Conservation (phyloP, 2,113 vertebrate genomes). For the Haemorhous mexicanus region DNA sequence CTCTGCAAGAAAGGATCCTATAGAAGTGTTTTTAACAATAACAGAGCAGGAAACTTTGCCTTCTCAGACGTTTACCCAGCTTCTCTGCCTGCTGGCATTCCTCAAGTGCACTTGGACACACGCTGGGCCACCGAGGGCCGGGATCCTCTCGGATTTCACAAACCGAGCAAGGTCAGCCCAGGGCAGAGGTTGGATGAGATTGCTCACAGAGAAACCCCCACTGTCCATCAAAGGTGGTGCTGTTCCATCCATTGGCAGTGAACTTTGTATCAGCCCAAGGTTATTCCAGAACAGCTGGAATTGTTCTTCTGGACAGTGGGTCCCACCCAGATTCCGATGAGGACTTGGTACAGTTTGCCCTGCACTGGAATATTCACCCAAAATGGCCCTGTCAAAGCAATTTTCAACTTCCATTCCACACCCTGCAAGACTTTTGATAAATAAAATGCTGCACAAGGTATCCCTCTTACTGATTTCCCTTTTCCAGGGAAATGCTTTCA, state of each 20-base stretch:
- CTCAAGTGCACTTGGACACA: conserved; percentile 17
- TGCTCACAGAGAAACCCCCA: neutral
- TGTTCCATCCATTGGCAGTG: neutral
- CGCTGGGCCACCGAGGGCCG: neutral
- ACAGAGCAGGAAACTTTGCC: conserved; percentile 25
- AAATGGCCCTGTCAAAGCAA: neutral
- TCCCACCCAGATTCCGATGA: neutral
- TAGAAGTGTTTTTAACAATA: conserved; percentile 40
- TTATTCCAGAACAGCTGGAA: neutral
- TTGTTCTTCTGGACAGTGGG: neutral
- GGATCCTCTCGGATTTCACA: conserved; percentile 38
- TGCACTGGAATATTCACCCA: neutral
- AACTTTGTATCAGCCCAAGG: neutral
- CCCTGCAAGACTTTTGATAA: neutral
- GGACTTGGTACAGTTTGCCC: neutral
- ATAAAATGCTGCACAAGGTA: neutral
- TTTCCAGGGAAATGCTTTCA: neutral
- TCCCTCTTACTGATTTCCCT: neutral
- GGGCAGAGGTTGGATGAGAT: conserved; percentile 25
- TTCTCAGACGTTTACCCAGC: conserved; percentile 19
- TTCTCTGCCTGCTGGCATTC: conserved; percentile 26
- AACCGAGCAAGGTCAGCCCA: conserved; percentile 14
- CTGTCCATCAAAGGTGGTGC: neutral
- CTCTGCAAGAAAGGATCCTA: neutral
- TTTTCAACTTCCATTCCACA: neutral